Evolutionary conservation across 1,140 invertebrate genomes (phyloP).

Genomic region (Trigoniulus corallinus): DNA sequence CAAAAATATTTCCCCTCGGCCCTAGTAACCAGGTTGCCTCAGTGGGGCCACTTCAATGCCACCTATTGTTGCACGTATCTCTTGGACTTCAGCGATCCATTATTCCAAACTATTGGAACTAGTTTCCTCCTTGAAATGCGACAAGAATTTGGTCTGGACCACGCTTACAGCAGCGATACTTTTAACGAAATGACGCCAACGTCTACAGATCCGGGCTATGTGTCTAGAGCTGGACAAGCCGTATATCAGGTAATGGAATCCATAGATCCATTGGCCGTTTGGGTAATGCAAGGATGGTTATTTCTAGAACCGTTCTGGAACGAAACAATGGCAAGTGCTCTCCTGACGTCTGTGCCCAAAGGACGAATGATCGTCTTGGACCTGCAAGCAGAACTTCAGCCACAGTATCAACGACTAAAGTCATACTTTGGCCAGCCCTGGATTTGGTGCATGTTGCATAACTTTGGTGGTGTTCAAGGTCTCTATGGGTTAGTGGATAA

Average conservation of each 20-base stretch:
- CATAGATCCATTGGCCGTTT: constrained; percentile 48
- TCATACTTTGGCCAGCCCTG: constrained; percentile 85
- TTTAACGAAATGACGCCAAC: constrained; percentile 75
- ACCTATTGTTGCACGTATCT: constrained; percentile 1
- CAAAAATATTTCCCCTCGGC: constrained; percentile 23
- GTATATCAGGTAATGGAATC: constrained; percentile 50
- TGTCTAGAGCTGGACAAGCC: constrained; percentile 44
- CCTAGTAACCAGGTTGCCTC: constrained; percentile 2
- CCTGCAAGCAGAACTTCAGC: constrained; percentile 4
- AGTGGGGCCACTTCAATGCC: constrained; percentile 5
- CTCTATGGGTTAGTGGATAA: constrained; percentile 61
- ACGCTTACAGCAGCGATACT: constrained; percentile 68
- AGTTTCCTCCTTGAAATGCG: constrained; percentile 32
- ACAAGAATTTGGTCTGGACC: constrained; percentile 51
- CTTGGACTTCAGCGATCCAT: constrained; percentile 1
- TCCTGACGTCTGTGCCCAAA: constrained; percentile 13
- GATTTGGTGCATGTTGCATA: constrained; percentile 92
- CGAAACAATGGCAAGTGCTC: constrained; percentile 8
- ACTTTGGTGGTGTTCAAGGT: constrained; percentile 80
- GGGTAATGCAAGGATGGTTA: constrained; percentile 18
- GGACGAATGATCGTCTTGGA: constrained; percentile 13
- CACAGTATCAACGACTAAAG: constrained; percentile 41
- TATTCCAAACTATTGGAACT: constrained; percentile 4
- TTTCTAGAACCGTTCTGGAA: constrained; percentile 16
- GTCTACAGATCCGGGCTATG: constrained; percentile 37